These are phyloP conservation scores for Azemiops feae DNA, from an alignment of 2,113 vertebrate species.

Conservation along the genomic window DNA sequence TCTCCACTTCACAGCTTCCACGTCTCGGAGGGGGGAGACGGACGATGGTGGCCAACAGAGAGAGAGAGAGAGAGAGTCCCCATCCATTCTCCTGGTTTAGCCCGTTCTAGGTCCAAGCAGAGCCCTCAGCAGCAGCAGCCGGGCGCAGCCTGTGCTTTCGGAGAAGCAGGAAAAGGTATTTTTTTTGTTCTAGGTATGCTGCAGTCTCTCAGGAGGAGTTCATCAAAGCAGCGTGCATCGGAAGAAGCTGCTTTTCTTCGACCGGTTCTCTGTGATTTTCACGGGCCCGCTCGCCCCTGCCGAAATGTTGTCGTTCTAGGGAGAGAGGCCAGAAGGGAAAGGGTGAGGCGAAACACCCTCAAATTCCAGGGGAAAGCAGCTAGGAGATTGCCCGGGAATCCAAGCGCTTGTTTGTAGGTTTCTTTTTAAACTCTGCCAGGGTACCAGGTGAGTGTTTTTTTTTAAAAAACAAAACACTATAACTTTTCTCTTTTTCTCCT, in stretches of 20 bases:
- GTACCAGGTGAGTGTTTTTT: background rate
- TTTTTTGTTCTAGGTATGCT: slow-evolving; percentile 63
- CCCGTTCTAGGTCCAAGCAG: slow-evolving; percentile 63
- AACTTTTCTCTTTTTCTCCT: background rate
- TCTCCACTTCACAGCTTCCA: slow-evolving; percentile 72
- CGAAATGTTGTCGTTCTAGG: slow-evolving; percentile 85
- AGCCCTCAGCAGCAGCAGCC: slow-evolving; percentile 81
- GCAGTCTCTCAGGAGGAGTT: slow-evolving; percentile 72
- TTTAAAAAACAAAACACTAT: too few relatives aligned
- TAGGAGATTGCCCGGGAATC: too few relatives aligned
- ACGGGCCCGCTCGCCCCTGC: slow-evolving; percentile 83
- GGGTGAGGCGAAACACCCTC: too few relatives aligned
- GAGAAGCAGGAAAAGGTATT: slow-evolving; percentile 74
- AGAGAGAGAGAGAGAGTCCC: slow-evolving; percentile 54
- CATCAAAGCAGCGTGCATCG: slow-evolving; percentile 91
- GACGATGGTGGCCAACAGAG: slow-evolving; percentile 56
- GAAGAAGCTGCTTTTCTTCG: slow-evolving; percentile 94
- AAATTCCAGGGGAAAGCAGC: background rate
- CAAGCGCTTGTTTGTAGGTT: background rate
- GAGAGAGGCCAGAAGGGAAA: slow-evolving; percentile 2
- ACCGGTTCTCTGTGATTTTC: slow-evolving; percentile 95
- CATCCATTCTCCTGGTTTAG: slow-evolving; percentile 59
- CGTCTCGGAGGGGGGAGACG: slow-evolving; percentile 68
- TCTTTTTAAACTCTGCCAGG: background rate
- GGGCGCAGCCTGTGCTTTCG: slow-evolving; percentile 76